Base-by-base conservation (phyloP, 2,113 vertebrate species). In the Puma concolor region DNA sequence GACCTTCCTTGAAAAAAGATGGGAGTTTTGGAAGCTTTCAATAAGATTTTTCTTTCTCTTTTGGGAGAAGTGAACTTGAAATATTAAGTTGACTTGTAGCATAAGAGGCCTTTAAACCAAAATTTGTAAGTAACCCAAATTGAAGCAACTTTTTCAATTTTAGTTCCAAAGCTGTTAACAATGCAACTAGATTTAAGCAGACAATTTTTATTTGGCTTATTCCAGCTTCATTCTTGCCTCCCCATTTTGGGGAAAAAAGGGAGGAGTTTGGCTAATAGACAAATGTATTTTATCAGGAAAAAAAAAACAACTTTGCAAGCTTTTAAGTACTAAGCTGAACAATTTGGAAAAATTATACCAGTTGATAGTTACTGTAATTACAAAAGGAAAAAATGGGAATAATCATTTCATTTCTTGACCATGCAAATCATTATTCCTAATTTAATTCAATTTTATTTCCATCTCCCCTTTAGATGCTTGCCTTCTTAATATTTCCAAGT, bases 161-260 rank as follows among this genome's bases (percentile, higher is more conserved):
- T 98, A 94, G 96, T 98, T 98, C 93, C 10, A 1, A 98, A 67
- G 83, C 90, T 98, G 93, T 86, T 98, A 98, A 90, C 95, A 98
- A 31, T 97, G 71, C 98, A 97, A 92, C 97, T 98, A 97, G 94
- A 94, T 98, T 98, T 98, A 98, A 98, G 97, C 98, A 98, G 87
- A 93, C 92, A 63, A 14, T 96, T 29, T 76, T 27, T 63, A 19
- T 91, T 95, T 74, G 66, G 21, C 69, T 95, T 88, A 71, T 8
- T 12, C 27, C 38, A 87, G 66, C 25, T 89, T 12, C 21, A 66
- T 77, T 95, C 10, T 81, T 98, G 92, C 29, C 96, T 98, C 21
- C 69, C 33, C n/a, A 36, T 63, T 86, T 38, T 71, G n/a, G 19
- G 7, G 52, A 52, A 48, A 41, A 12, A 12, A n/a, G 13, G 60